Evolutionary conservation across 1,140 invertebrate species (phyloP), one percentile per base, ranked within the genome.

Genomic region (Glossosoma conforme): DNA sequence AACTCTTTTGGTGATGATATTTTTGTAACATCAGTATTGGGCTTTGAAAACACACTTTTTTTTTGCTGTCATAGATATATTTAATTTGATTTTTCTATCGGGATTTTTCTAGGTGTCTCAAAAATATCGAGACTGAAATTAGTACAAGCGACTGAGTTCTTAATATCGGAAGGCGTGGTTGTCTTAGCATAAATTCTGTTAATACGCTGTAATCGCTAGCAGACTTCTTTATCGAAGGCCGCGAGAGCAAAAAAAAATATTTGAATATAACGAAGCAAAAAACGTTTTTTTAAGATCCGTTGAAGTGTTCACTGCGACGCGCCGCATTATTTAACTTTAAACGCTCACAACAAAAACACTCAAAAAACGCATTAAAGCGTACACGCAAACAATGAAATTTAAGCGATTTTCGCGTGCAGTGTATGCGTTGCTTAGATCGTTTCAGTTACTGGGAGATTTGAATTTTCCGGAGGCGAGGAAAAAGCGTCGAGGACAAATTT

Each of bases 401-500:
- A n/a, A n/a, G 32, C 32, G 3, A 33, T 3, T 13, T 40, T 46
- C 25, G 35, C 30, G 24, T 41, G 30, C 37, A 21, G 17, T 19
- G 13, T 48, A 14, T 28, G n/a, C 37, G 11, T 10, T 8, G 13
- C 37, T 48, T 54, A 43, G 13, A 21, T 6, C 44, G 13, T 11
- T 47, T 36, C 38, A 42, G 37, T 37, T 21, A 28, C 37, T 13
- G 44, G 10, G n/a, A n/a, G 37, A 17, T 14, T 15, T 18, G 25
- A 13, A 9, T 32, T 43, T 43, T 24, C 41, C 43, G 33, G 28
- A 17, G 35, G 13, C 41, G 14, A 24, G 22, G 45, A 46, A 42
- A 41, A 46, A 46, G 30, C 14, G 22, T 33, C 50, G 45, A 52
- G 42, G 41, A 44, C 52, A 43, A 11, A 28, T 42, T 33, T 54